phyloP scores from a whole-genome alignment of 2,113 vertebrate genomes.

The Lepisosteus osseus region DNA sequence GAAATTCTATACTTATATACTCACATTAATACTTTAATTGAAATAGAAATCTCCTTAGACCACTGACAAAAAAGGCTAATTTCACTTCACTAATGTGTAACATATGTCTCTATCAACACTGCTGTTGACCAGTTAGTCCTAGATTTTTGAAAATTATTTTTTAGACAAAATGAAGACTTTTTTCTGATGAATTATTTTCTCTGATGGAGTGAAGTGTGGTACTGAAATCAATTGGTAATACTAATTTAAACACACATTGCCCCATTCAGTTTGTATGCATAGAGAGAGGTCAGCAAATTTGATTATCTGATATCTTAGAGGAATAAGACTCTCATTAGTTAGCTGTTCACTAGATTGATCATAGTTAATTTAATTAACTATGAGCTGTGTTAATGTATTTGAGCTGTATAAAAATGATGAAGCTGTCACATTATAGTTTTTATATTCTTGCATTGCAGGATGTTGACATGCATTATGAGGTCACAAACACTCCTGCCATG shows the following conservation, averaged over 20 bases:
- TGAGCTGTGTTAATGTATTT: too few species aligned
- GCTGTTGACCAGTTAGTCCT: too few species aligned
- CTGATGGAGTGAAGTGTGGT: not conserved
- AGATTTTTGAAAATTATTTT: too few species aligned
- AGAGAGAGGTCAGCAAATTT: not conserved
- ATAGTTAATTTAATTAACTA: not conserved
- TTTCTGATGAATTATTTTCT: too few species aligned
- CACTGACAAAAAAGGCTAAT: too few species aligned
- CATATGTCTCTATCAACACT: too few species aligned
- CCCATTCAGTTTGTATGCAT: not conserved
- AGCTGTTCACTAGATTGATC: not conserved
- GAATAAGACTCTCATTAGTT: not conserved
- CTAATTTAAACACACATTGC: not conserved
- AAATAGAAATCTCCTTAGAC: too few species aligned
- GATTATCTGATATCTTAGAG: not conserved
- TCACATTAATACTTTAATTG: too few species aligned
- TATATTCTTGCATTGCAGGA: constrained; percentile 65
- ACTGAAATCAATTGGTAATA: constrained; percentile 4
- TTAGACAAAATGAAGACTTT: too few species aligned
- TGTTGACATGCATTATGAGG: constrained; percentile 92
- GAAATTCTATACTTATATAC: too few species aligned
- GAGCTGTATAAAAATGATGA: too few species aligned
- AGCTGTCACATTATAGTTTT: not conserved
- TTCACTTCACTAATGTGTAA: too few species aligned
- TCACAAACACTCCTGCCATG: constrained; percentile 89